Evolutionary conservation across 2,113 vertebrate genomes (phyloP).

Genomic region (Helogale parvula): DNA sequence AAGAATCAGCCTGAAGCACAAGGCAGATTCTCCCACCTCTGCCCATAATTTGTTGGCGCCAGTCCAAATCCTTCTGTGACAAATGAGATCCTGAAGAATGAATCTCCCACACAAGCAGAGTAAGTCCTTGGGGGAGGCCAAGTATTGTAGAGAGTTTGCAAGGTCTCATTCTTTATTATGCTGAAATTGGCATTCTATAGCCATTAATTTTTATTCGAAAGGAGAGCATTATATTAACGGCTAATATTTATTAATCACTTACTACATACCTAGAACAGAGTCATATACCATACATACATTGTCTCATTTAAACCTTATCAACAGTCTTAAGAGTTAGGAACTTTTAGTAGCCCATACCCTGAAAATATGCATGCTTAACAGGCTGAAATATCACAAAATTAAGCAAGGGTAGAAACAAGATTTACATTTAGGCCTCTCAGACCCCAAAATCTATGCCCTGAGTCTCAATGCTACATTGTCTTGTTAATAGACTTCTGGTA

Average conservation of each 20-base stretch:
- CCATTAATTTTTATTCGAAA: neutral
- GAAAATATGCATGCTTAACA: neutral
- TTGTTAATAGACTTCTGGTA: neutral
- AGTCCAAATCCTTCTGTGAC: neutral
- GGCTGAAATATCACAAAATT: neutral
- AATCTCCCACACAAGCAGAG: neutral
- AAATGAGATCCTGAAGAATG: constrained; percentile 14
- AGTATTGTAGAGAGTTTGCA: neutral
- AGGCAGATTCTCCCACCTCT: neutral
- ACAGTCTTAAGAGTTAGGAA: neutral
- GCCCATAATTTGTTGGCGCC: neutral
- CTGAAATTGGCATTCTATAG: neutral
- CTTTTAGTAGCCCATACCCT: neutral
- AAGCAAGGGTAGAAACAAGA: neutral
- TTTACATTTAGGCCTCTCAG: neutral
- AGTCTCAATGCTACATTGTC: neutral
- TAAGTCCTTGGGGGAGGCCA: neutral
- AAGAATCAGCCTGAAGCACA: neutral
- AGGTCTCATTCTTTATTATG: constrained; percentile 6
- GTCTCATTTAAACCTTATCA: neutral
- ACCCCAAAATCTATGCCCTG: neutral
- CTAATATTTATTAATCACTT: neutral
- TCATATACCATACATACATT: neutral
- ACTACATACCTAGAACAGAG: neutral
- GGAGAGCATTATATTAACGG: neutral